phyloP scores from a whole-genome alignment of 2,113 vertebrate genomes.

The Eurystomus gularis region DNA sequence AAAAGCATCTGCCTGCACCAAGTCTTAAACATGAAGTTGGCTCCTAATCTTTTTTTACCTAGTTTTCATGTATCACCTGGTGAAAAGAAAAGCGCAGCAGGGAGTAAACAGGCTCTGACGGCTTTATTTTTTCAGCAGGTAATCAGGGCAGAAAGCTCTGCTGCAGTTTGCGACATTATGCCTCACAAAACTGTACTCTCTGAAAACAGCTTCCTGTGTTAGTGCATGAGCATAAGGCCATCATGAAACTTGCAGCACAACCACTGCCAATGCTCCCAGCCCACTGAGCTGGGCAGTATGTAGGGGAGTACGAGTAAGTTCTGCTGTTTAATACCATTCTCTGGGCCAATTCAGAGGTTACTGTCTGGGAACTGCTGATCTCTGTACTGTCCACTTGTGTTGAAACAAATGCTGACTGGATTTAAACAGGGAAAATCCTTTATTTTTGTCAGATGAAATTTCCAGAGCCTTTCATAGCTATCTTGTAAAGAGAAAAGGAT shows the following conservation, averaged over 20 bases:
- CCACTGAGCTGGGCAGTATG: not conserved
- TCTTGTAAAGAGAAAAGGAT: not conserved
- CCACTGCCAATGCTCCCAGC: not conserved
- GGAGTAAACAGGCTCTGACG: not conserved
- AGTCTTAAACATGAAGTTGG: not conserved
- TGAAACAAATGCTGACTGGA: slow-evolving; percentile 38
- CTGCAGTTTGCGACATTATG: not conserved
- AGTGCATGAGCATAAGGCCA: not conserved
- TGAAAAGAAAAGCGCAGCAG: not conserved
- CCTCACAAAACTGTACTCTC: not conserved
- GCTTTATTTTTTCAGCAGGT: not conserved
- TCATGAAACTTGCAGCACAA: not conserved
- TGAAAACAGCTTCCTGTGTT: not conserved
- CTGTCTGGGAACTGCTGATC: slow-evolving; percentile 22
- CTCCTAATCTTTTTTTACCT: not conserved
- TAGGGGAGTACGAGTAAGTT: not conserved
- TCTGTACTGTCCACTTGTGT: not conserved
- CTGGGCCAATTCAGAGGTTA: not conserved
- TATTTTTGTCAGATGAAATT: not conserved
- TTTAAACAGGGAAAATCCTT: not conserved
- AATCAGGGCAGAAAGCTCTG: not conserved
- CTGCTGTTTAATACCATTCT: not conserved
- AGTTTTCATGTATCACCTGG: not conserved
- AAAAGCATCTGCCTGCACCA: not conserved
- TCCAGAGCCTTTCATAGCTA: not conserved